Base-by-base conservation (phyloP, 2,888 invertebrate species). In the Eulithis prunata region DNA sequence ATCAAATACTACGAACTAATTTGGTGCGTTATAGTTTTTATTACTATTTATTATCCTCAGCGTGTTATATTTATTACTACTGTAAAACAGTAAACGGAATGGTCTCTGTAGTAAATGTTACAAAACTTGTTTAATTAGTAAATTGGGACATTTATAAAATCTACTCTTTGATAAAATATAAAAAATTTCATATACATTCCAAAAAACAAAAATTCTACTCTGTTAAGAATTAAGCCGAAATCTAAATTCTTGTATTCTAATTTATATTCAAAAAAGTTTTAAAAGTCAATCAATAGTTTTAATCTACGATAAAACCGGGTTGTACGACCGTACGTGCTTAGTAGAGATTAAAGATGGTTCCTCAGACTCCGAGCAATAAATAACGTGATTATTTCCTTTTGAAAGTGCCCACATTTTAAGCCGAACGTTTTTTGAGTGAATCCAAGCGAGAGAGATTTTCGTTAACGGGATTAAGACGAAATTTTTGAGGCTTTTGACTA, bases 371-470 rank as follows among this genome's bases (percentile, higher is more conserved):
- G 78, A 21, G 90, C 80, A 90, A 92, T 93, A 93, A 92, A 92
- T 92, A 92, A 91, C 87, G 78, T 81, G 91, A 92, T 93, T 91
- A 91, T 90, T 89, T 90, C 88, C 85, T 89, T 86, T 88, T 83
- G 77, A 74, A 87, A 87, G 87, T 84, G 80, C 82, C 85, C 80
- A 84, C 77, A 82, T 81, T 81, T 81, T 84, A 81, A 84, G 80
- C 78, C 79, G 76, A 77, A 78, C 80, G 83, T 66, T 86, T 86
- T 88, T 86, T 73, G 79, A 85, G 78, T 82, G 84, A 86, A 86
- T 81, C 82, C 86, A 79, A 79, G 80, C 82, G 80, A 84, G 86
- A 82, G 72, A 82, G 72, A 75, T 78, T 80, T 84, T 82, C 81
- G 81, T 85, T 83, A 85, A 83, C 81, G 84, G 86, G 86, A 89